These are phyloP conservation scores for Pterostichus niger DNA, from an alignment of 2,888 invertebrate genomes.

Conservation along the genomic window DNA sequence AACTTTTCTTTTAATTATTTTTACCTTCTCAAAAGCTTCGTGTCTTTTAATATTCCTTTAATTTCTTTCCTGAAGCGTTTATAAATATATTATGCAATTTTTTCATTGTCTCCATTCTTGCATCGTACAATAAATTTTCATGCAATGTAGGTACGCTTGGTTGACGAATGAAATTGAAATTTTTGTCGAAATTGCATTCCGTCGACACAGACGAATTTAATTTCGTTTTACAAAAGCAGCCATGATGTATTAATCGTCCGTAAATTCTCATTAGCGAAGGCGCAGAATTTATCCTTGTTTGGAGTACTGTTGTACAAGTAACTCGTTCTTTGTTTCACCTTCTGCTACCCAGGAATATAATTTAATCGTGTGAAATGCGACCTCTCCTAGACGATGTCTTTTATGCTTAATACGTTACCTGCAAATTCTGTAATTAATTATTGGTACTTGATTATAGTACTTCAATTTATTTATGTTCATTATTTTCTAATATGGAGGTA, in stretches of 20 bases:
- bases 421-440: background rate
- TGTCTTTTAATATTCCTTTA: background rate
- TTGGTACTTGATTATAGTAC: background rate
- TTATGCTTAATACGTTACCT: background rate
- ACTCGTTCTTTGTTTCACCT: conserved; percentile 23
- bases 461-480: background rate
- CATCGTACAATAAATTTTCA: conserved; percentile 22
- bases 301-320: background rate
- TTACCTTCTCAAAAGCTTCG: background rate
- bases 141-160: conserved; percentile 55
- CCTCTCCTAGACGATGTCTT: conserved; percentile 8
- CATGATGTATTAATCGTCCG: conserved; percentile 65
- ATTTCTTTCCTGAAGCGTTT: conserved; percentile 7
- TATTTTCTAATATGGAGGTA: no score
- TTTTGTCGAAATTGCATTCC: conserved; percentile 65
- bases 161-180: conserved; percentile 63
- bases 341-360: background rate
- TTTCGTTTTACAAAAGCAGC: conserved; percentile 59
- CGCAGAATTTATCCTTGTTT: conserved; percentile 1
- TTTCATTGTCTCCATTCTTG: conserved; percentile 22
- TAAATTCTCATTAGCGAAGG: conserved; percentile 62
- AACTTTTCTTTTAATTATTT: conserved; percentile 3
- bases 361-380: conserved; percentile 27
- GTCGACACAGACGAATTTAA: conserved; percentile 62
- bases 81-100: conserved; percentile 34